Conservation (phyloP, 2,113 vertebrate genomes). For the Phaethornis superciliosus region DNA sequence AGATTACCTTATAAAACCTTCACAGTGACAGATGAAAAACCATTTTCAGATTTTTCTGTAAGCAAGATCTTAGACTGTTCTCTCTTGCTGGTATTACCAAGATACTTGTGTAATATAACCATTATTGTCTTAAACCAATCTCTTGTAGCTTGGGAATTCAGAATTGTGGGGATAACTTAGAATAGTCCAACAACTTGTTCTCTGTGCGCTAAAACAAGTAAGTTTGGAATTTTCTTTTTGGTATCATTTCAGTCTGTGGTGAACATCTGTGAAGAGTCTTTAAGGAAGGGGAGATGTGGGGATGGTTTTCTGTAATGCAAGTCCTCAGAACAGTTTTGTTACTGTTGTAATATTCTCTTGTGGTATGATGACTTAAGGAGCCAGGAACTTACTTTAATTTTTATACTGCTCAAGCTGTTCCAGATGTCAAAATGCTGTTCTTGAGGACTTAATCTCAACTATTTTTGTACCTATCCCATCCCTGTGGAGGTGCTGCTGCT, state of each 20-base stretch:
- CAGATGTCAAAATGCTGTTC: not conserved
- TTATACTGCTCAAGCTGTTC: not conserved
- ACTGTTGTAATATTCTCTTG: not conserved
- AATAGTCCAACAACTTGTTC: not conserved
- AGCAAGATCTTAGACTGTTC: not conserved
- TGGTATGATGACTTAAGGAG: not conserved
- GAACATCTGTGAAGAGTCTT: not conserved
- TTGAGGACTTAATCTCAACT: not conserved
- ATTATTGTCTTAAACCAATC: not conserved
- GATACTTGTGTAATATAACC: not conserved
- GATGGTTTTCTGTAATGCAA: not conserved
- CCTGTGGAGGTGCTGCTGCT: not conserved
- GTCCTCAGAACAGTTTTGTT: not conserved
- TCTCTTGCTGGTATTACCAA: not conserved
- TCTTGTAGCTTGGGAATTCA: not conserved
- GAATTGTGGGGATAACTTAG: not conserved
- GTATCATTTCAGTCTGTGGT: not conserved
- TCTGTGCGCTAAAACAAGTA: not conserved
- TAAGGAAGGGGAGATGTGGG: not conserved
- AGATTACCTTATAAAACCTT: not conserved
- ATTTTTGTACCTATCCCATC: not conserved
- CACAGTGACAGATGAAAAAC: not conserved
- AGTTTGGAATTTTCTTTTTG: not conserved
- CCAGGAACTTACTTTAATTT: not conserved
- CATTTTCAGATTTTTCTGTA: not conserved